Evolutionary conservation across 2,888 invertebrate species (phyloP), one percentile per base, ranked within the genome.

Genomic region (Omphaloscelis lunosa): DNA sequence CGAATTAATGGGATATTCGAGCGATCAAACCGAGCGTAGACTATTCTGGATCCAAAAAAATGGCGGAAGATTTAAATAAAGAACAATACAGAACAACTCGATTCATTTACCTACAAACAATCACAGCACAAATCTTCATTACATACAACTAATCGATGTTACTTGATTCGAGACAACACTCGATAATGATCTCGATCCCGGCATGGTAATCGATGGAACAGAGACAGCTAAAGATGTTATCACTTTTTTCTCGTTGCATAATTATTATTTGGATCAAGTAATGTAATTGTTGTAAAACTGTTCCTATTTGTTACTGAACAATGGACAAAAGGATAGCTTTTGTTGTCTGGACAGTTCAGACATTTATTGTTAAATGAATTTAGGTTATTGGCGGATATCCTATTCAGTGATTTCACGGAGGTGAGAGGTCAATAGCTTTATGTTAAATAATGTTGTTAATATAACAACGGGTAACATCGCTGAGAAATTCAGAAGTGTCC

Each of bases 141-240:
- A 61, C 69, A 62, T n/a, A 62, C 51, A 11, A 53, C 9, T 73
- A 80, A 72, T 78, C 76, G 69, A 86, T 83, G 73, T 70, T 74
- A n/a, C 59, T 78, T 23, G 59, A 79, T 61, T 83, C 58, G 63
- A 68, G 61, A 71, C 72, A 83, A 76, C 39, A 76, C 56, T 79
- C 79, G 79, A 84, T 84, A 51, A 75, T 51, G 41, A 78, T 78
- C 85, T 84, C 79, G 70, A 78, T 84, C 53, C 70, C 45, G 17
- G 56, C 65, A 78, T 41, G 41, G 83, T 67, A 74, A 77, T 79
- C 78, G 80, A 78, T 79, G n/a, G 27, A 61, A 39, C 51, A 45
- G 51, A 84, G 79, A 82, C 79, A 66, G 23, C 62, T 41, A 23
- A 51, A 29, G 80, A 87, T 83, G 53, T 63, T 79, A 87, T 83